Conservation (phyloP, 2,113 vertebrate genomes). For the Myrmecophaga tridactyla region DNA sequence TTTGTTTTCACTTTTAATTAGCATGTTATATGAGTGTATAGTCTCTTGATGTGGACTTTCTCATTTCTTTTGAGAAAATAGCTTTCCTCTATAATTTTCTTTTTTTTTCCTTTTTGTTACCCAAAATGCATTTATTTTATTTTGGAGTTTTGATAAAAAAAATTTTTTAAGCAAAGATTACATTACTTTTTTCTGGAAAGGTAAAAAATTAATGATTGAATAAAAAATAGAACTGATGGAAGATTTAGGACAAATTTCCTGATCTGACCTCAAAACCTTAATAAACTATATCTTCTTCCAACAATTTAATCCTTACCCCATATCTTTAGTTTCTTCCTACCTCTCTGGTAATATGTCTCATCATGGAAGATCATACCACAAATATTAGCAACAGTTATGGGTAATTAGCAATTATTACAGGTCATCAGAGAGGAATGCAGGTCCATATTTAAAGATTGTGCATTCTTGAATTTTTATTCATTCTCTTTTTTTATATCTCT, state of each 20-base stretch:
- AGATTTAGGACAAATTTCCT: background rate
- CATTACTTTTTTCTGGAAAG: background rate
- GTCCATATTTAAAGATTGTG: background rate
- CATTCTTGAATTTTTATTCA: no score
- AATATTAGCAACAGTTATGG: no score
- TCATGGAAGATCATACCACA: background rate
- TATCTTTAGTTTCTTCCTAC: background rate
- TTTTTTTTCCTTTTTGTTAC: background rate
- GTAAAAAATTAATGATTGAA: background rate
- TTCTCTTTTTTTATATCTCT: background rate
- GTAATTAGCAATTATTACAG: no score
- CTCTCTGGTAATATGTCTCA: background rate
- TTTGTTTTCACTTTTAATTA: background rate
- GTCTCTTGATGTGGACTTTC: background rate
- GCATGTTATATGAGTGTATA: background rate
- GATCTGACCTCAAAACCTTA: background rate
- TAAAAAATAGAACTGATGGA: background rate
- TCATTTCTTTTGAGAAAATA: background rate
- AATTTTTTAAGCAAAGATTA: background rate
- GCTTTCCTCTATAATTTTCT: background rate
- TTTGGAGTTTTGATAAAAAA: background rate
- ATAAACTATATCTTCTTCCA: background rate
- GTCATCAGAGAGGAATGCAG: background rate
- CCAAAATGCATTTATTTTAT: background rate
- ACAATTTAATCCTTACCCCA: background rate